These are phyloP conservation scores for Dallia pectoralis DNA, from an alignment of 2,797 vertebrate species.

Conservation along the genomic window DNA sequence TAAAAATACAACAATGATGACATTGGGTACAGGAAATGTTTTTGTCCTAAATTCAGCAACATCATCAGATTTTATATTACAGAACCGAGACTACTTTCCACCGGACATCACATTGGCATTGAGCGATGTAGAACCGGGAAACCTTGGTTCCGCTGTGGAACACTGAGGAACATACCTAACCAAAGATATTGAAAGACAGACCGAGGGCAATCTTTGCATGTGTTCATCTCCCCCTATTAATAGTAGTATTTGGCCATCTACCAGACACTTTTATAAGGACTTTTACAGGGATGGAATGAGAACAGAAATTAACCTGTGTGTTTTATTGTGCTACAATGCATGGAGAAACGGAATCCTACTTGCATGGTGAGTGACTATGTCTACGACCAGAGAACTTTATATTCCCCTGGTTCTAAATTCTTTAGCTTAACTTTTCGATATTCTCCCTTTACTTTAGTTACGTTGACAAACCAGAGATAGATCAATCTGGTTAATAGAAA, in stretches of 20 bases:
- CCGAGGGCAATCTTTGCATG: background rate
- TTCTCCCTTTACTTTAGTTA: background rate
- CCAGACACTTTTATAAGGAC: background rate
- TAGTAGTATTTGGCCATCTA: background rate
- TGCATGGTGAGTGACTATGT: no score
- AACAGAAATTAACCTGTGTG: no score
- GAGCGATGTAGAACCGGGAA: background rate
- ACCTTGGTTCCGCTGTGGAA: background rate
- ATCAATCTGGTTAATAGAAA: background rate
- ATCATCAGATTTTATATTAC: constrained; percentile 1
- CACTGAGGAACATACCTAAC: constrained; percentile 4
- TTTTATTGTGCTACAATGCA: no score
- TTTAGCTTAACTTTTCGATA: background rate
- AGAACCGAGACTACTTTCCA: background rate
- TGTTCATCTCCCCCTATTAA: background rate
- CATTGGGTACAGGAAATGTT: constrained; percentile 2
- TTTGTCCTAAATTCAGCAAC: background rate
- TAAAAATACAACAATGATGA: background rate
- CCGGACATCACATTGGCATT: background rate
- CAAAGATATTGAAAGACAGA: background rate
- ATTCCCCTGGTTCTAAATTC: no score
- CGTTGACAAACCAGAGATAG: background rate
- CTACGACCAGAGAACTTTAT: no score
- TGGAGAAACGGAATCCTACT: no score
- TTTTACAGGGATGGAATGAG: background rate